phyloP scores from a whole-genome alignment of 2,113 vertebrate species.

The Hippocampus barbouri region DNA sequence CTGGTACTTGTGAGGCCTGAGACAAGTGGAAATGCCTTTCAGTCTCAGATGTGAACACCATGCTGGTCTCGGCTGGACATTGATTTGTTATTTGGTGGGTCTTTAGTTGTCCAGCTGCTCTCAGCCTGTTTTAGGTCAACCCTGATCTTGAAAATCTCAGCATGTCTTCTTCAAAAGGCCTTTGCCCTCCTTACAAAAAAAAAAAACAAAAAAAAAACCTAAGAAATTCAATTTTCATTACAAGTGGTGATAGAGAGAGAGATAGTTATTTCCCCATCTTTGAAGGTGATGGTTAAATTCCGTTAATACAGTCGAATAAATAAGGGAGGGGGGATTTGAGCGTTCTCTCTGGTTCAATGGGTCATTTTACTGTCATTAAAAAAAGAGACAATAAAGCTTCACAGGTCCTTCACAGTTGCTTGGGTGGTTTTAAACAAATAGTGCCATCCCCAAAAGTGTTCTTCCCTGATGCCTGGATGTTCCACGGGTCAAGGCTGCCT shows the following conservation, averaged over 20 bases:
- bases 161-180: conserved; percentile 8
- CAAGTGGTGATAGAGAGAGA: too few relatives aligned
- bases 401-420: background rate
- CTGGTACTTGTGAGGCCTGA: background rate
- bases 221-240: too few relatives aligned
- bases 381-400: background rate
- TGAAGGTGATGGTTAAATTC: background rate
- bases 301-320: background rate
- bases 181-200: conserved; percentile 8
- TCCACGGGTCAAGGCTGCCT: conserved; percentile 1
- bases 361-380: background rate
- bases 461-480: background rate
- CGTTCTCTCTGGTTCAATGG: background rate
- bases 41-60: conserved; percentile 23
- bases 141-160: conserved; percentile 20
- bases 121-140: conserved; percentile 27
- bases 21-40: conserved; percentile 12
- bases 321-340: background rate
- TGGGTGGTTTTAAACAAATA: conserved; percentile 1
- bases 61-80: conserved; percentile 26
- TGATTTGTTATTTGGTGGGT: conserved; percentile 18
- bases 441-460: background rate
- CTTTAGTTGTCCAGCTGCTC: conserved; percentile 46
- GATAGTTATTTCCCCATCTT: background rate
- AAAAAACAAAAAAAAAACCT: background rate